A percentile compares a stretch with the other conserved stretches of the same genome.
Evolutionary conservation across 1,140 invertebrate genomes (phyloP).

Genomic region (Hyles euphorbiae): DNA sequence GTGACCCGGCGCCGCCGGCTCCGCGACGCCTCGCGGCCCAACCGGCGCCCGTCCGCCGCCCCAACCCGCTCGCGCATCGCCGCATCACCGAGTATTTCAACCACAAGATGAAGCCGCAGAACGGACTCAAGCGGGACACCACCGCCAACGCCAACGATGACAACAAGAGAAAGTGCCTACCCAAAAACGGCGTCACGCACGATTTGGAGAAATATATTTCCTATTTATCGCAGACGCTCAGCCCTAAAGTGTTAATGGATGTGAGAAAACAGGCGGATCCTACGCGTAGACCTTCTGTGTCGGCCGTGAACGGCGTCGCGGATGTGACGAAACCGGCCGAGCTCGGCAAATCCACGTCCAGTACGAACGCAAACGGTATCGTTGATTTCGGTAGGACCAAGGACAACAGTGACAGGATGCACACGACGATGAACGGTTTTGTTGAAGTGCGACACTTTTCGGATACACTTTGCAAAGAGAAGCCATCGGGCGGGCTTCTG

Average conservation of each 20-base stretch:
- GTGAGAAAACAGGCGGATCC: slow-evolving; percentile 51
- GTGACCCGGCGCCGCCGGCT: slow-evolving; percentile 67
- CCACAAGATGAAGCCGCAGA: slow-evolving; percentile 84
- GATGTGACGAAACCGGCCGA: slow-evolving; percentile 37
- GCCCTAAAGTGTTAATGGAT: slow-evolving; percentile 66
- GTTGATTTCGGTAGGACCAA: slow-evolving; percentile 48
- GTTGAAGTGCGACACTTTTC: slow-evolving; percentile 43
- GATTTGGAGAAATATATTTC: slow-evolving; percentile 71
- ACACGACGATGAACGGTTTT: slow-evolving; percentile 55
- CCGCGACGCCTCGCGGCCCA: slow-evolving; percentile 64
- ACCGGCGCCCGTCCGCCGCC: slow-evolving; percentile 63
- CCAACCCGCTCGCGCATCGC: slow-evolving; percentile 46
- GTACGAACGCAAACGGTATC: slow-evolving; percentile 36
- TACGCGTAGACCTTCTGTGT: slow-evolving; percentile 25
- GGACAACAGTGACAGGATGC: slow-evolving; percentile 40
- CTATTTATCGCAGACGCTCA: slow-evolving; percentile 69
- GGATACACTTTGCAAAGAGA: slow-evolving; percentile 44
- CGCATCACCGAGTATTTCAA: slow-evolving; percentile 89
- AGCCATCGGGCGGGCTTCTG: slow-evolving; percentile 27
- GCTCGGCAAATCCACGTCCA: slow-evolving; percentile 39
- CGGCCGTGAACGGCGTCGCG: slow-evolving; percentile 20
- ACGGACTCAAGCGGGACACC: slow-evolving; percentile 66
- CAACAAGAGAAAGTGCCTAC: slow-evolving; percentile 61
- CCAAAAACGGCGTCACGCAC: slow-evolving; percentile 63
- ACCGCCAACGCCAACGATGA: slow-evolving; percentile 43